Base-by-base conservation (phyloP, 2,888 invertebrate species). In the Panopea generosa region DNA sequence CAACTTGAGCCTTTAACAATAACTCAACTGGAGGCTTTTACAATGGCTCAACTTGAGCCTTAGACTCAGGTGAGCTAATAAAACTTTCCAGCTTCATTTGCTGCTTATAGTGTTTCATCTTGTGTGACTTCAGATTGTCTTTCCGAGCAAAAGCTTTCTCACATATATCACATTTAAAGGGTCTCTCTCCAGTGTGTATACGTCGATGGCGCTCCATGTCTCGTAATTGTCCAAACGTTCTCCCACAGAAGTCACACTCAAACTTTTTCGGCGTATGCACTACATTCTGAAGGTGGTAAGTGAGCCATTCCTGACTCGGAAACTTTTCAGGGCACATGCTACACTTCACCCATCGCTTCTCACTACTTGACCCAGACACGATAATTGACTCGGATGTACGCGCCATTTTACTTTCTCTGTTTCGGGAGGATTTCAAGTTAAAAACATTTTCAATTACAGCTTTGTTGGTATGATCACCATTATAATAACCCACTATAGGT, bases 41-140 rank as follows among this genome's bases (percentile, higher is more conserved):
- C n/a, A n/a, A n/a, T n/a, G n/a, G n/a, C n/a, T n/a, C n/a, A n/a
- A n/a, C n/a, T n/a, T n/a, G n/a, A n/a, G n/a, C n/a, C n/a, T n/a
- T n/a, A n/a, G n/a, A n/a, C n/a, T 40, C 40, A 40, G 40, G 40
- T 40, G 40, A 40, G 40, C 40, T 40, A 11, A 45, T 6, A 45
- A 9, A 18, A 16, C 16, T 6, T 18, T 45, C 9, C n/a, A 45
- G 45, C 6, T 45, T 20, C 20, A 45, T 9, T 6, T 45, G 20
- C 45, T 45, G 47, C 11, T 16, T 20, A 24, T 27, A 38, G 55
- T 75, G 75, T 26, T 75, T 75, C 24, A 50, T 40, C 43, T 45
- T 40, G 45, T 77, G 77, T 20, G 69, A 77, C 60, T 72, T 69
- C 11, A 77, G 65, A 69, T 77, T 77, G 27, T 77, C 77, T 50